phyloP scores from a whole-genome alignment of 2,113 vertebrate species.

The Nesoenas mayeri region DNA sequence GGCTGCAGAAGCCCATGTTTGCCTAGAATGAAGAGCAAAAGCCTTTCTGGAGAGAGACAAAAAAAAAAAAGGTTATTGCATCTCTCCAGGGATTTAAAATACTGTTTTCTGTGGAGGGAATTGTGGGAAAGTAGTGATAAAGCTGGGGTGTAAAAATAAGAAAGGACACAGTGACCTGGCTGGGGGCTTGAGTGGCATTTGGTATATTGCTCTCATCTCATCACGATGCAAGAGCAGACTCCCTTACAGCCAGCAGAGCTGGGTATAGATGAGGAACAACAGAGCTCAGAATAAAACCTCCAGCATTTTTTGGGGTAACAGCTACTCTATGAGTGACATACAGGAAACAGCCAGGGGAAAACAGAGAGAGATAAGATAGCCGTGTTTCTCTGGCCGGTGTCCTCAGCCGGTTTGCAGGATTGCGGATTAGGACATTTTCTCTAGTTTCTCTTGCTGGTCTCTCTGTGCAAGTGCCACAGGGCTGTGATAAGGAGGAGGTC shows the following conservation, averaged over 20 bases:
- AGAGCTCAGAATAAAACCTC: neutral
- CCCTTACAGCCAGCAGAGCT: neutral
- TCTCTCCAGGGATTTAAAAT: neutral
- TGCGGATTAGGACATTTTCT: conserved; percentile 9
- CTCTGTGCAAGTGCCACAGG: neutral
- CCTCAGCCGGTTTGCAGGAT: neutral
- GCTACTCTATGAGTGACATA: neutral
- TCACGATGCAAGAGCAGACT: neutral
- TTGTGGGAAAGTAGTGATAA: neutral
- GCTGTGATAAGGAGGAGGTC: conserved; percentile 11
- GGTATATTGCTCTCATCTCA: neutral
- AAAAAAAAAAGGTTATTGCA: neutral
- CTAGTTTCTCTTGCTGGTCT: neutral
- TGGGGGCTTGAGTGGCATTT: neutral
- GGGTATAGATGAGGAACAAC: neutral
- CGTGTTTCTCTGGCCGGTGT: neutral
- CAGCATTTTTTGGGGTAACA: neutral
- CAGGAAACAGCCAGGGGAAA: conserved; percentile 7
- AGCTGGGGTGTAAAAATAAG: neutral
- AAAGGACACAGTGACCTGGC: neutral
- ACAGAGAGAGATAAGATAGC: neutral
- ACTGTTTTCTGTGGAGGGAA: neutral
- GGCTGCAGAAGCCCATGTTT: neutral
- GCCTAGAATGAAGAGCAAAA: neutral
- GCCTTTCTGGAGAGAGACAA: neutral